Evolutionary conservation across 2,888 invertebrate species (phyloP), one percentile per base, ranked within the genome.

Genomic region (Dioctria linearis): DNA sequence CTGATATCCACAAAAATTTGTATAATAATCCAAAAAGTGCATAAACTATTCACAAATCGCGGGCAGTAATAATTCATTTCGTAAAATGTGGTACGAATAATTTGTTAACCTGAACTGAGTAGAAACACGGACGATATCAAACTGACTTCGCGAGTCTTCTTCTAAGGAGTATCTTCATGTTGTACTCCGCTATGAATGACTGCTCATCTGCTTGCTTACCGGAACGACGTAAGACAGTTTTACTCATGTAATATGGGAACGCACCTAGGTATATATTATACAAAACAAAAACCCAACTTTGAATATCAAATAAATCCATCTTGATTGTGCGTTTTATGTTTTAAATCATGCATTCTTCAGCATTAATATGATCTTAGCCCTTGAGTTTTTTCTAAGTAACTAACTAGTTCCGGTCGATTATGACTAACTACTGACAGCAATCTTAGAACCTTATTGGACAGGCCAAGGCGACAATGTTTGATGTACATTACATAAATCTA

Each of bases 181-280:
- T 11, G 54, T 51, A 69, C 54, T 79, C 25, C 67, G 67, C 67
- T 67, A 69, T 79, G 79, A 59, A 46, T 59, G 67, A 43, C 57
- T 63, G 75, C 79, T 75, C 79, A 81, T 76, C 81, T 81, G 81
- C 49, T 73, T 76, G 79, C 51, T 42, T 46, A 81, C 46, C 75
- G 81, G 79, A 59, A 79, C 81, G 79, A 40, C 59, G 57, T 59
- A 43, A 57, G 73, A 75, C 59, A 59, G 59, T 75, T 9, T n/a
- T 75, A 43, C 59, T 43, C 59, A 75, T 43, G 73, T 57, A 75
- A 8, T 13, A 49, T 59, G 57, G 42, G 54, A 37, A n/a, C 59
- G 59, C 73, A 57, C 59, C 73, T 69, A 25, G 25, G 2, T 25
- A 25, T 25, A 25, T 25, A 25, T 25, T 25, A 25, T 25, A 25